Base-by-base conservation (phyloP, 2,113 vertebrate species). In the Micronisus gabar region DNA sequence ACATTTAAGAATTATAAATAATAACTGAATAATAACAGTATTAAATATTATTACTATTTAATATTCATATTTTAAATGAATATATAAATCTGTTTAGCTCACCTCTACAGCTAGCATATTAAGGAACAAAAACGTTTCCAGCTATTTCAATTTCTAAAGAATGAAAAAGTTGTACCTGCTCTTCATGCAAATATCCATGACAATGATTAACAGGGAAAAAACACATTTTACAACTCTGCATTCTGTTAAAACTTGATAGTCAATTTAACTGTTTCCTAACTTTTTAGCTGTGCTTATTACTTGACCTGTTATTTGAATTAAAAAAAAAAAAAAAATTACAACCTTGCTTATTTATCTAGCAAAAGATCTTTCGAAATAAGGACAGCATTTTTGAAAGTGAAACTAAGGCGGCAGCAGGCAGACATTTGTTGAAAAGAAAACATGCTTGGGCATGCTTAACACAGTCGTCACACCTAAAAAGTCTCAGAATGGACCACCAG, bases 381-480 rank as follows among this genome's bases (percentile, higher is more conserved):
- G 26, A 38, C 66, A 81, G 63, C 9, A 7, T 13, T 12, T 81
- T 1, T 81, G 91, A 97, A 97, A 97, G 95, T 94, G 95, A 96
- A 97, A 96, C 16, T 53, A 89, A 79, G 94, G 5, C 2, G 2
- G 52, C 68, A 56, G 90, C 81, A 79, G 63, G 88, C 94, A 71
- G 91, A 48, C 68, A 52, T 88, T 59, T 66, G 72, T 59, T 38
- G 25, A 48, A 78, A 47, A 36, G 61, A n/a, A 55, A 61, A 67
- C 41, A n/a, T 9, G 65, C 62, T 47, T 4, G 15, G 48, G 75
- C 84, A 40, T 2, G 79, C n/a, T 56, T 13, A 56, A 8, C 19
- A 1, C 4, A 36, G 43, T 72, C 23, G 17, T 34, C 45, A 52
- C 80, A 62, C 62, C 63, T 65, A n/a, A 59, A 19, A 12, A 2